Evolutionary conservation across 2,797 vertebrate genomes (phyloP), one percentile per base, ranked within the genome.

Genomic region (Anas bahamensis): DNA sequence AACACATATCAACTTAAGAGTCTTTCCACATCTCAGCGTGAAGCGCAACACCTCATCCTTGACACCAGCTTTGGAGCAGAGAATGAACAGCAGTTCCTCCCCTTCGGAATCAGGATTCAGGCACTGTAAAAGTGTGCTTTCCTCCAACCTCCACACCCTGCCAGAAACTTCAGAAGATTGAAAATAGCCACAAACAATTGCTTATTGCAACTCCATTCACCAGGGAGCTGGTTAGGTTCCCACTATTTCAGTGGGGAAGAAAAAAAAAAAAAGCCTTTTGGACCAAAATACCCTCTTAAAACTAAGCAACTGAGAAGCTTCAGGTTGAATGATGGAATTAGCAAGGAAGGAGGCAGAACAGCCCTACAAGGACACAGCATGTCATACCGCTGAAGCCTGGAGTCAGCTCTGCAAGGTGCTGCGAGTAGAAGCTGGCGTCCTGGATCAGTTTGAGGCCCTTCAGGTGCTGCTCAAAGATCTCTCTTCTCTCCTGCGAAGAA

Each of bases 401-500:
- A 0, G 99, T 99, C 91, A 99, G 98, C 94, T 99, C 99, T 7
- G 99, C 99, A 81, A 99, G 97, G 29, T 98, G 98, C 89, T 98
- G 98, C 0, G 99, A 99, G 97, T 99, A 99, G 97, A 99, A 98
- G 90, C 97, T 96, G 64, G 98, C 98, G 0, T 98, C 98, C 41
- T 98, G 98, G 31, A 98, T 99, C 83, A 99, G 97, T 88, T 99
- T 99, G 94, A 99, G 96, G 92, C 98, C 98, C 97, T 99, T 99
- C 96, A 99, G 97, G 96, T 99, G 99, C 65, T 99, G 99, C 97
- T 99, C 99, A 37, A 98, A 99, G 96, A 99, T 99, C 96, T 99
- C 99, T 93, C 98, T 98, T 83, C 99, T 98, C 96, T 99, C 99
- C 99, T 99, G 93, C 5, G 68, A 93, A 57, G 53, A 69, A 63